Conservation (phyloP, 1,140 invertebrate genomes). For the Mycetomoellerius zeteki region DNA sequence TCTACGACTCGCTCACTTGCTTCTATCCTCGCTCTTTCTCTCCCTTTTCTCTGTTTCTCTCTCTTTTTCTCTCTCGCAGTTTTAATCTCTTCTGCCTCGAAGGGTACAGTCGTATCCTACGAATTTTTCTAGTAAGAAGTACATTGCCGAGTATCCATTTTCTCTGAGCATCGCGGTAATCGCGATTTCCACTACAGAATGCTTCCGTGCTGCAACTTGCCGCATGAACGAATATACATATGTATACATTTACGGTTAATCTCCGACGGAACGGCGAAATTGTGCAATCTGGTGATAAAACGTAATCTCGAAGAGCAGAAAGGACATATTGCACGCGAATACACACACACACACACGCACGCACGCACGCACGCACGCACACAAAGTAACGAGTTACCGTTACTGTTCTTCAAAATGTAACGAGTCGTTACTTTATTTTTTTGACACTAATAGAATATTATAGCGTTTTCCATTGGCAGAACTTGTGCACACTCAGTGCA, state of each 20-base stretch:
- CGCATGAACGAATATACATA: constrained; percentile 8
- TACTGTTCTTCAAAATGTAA: too few relatives aligned
- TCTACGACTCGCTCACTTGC: constrained; percentile 30
- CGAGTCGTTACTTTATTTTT: too few relatives aligned
- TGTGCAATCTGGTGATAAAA: constrained; percentile 56
- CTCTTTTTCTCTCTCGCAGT: constrained; percentile 21
- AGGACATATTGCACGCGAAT: neutral
- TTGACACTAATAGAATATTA: too few relatives aligned
- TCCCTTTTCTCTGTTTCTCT: too few relatives aligned
- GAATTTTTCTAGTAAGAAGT: constrained; percentile 74
- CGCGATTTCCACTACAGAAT: constrained; percentile 57
- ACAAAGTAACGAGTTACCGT: too few relatives aligned
- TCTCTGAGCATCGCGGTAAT: constrained; percentile 60
- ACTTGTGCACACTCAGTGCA: too few relatives aligned
- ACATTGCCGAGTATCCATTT: constrained; percentile 69
- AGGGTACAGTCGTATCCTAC: constrained; percentile 44
- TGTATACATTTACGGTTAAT: constrained; percentile 6
- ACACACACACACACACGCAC: too few relatives aligned
- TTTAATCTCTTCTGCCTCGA: constrained; percentile 64
- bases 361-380: too few relatives aligned
- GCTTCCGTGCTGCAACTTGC: constrained; percentile 55
- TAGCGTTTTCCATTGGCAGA: too few relatives aligned
- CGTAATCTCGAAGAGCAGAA: constrained; percentile 20
- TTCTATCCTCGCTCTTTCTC: neutral
- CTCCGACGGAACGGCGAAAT: constrained; percentile 50